phyloP scores from a whole-genome alignment of 2,797 vertebrate species.

The Enteromius afrohamiltoni region DNA sequence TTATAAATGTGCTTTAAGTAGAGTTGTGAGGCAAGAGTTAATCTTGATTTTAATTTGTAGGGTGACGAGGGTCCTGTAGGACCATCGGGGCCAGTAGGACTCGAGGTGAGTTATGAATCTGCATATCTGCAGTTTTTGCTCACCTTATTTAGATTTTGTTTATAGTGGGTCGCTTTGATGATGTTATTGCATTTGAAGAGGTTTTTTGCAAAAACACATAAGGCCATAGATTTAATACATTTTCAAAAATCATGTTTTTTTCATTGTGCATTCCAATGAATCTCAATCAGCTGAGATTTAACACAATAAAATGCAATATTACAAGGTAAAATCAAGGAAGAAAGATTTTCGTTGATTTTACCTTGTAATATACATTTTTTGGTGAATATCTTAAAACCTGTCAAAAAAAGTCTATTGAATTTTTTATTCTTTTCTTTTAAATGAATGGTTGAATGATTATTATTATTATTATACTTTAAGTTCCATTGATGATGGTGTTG shows the following conservation, averaged over 20 bases:
- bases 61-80: conserved; percentile 94
- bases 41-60: conserved; percentile 73
- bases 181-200: background rate
- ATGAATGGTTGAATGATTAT: background rate
- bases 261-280: too few species aligned
- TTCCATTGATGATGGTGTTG: background rate
- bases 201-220: too few species aligned
- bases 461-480: too few species aligned
- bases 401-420: background rate
- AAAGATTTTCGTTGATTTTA: background rate
- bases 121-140: background rate
- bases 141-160: background rate
- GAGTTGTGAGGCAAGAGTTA: background rate
- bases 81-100: conserved; percentile 87
- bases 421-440: background rate
- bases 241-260: too few species aligned
- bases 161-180: background rate
- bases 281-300: too few species aligned
- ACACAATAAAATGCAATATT: too few species aligned
- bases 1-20: background rate
- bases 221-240: too few species aligned
- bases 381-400: background rate
- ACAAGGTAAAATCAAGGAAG: too few species aligned
- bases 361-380: background rate
- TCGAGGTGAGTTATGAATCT: conserved; percentile 85